These are phyloP conservation scores for Cariama cristata DNA, from an alignment of 2,113 vertebrate genomes.

Conservation along the genomic window DNA sequence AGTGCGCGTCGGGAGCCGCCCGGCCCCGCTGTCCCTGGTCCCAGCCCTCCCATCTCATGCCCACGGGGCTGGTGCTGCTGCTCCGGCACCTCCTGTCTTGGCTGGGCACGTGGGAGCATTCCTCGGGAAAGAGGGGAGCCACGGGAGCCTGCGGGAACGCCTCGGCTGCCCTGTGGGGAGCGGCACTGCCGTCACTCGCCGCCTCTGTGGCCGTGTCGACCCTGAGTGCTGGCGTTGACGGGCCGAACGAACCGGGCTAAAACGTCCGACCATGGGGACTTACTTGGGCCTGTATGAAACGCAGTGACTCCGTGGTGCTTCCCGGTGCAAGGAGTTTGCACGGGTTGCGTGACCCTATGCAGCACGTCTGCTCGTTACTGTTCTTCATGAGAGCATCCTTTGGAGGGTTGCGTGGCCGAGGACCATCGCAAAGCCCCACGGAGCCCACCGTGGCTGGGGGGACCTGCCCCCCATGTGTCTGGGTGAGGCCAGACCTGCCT, in stretches of 20 bases:
- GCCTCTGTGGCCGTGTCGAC: background rate
- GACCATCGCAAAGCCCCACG: rapidly evolving
- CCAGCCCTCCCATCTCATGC: rapidly evolving
- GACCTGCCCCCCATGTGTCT: rapidly evolving
- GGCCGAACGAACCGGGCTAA: background rate
- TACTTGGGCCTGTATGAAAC: rapidly evolving
- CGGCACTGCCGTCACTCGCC: rapidly evolving
- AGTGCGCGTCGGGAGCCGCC: background rate
- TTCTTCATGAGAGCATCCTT: rapidly evolving
- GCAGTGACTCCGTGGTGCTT: rapidly evolving
- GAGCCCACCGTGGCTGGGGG: background rate
- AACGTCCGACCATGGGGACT: rapidly evolving
- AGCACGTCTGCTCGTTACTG: background rate
- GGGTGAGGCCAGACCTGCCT: background rate
- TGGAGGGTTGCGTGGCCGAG: rapidly evolving
- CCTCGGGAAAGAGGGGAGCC: background rate
- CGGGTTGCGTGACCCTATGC: rapidly evolving
- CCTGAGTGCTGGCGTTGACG: rapidly evolving
- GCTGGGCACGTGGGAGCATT: background rate
- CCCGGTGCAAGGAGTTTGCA: background rate
- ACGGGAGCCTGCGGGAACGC: rapidly evolving
- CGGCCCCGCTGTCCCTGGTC: rapidly evolving
- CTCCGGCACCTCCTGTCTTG: background rate
- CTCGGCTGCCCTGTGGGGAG: background rate
- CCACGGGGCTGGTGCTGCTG: background rate